Percentiles rank a stretch among this genome's conserved stretches.
Conservation (phyloP, 2,113 vertebrate species). For the Leuciscus idus region DNA sequence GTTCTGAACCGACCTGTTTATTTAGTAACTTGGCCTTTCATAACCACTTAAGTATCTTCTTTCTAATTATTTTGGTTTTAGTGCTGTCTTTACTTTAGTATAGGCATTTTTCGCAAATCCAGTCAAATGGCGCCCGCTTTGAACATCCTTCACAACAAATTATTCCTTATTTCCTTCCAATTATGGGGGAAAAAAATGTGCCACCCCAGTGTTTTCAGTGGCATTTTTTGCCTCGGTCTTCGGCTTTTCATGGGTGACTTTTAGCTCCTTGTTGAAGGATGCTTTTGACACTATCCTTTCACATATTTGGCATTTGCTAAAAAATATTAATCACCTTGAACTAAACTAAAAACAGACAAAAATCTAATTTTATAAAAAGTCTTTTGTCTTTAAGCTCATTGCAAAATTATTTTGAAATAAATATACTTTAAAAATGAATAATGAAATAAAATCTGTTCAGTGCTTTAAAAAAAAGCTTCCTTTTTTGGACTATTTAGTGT, state of each 20-base stretch:
- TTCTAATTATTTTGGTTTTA: neutral
- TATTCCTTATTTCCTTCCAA: neutral
- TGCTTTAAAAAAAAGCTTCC: neutral
- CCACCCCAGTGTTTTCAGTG: neutral
- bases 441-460: neutral
- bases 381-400: too few species aligned
- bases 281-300: neutral
- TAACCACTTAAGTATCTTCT: neutral
- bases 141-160: neutral
- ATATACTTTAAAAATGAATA: too few species aligned
- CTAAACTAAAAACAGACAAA: neutral
- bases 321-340: neutral
- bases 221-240: neutral
- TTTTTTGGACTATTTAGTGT: neutral
- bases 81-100: neutral
- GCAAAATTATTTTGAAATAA: neutral
- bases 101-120: neutral
- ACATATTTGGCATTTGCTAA: neutral
- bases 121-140: too few species aligned
- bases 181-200: neutral
- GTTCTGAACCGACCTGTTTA: neutral
- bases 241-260: neutral
- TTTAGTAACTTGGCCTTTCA: neutral
- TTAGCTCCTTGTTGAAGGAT: neutral
- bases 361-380: too few species aligned